Evolutionary conservation across 2,113 vertebrate species (phyloP).

Genomic region (Lethenteron camtschaticum): DNA sequence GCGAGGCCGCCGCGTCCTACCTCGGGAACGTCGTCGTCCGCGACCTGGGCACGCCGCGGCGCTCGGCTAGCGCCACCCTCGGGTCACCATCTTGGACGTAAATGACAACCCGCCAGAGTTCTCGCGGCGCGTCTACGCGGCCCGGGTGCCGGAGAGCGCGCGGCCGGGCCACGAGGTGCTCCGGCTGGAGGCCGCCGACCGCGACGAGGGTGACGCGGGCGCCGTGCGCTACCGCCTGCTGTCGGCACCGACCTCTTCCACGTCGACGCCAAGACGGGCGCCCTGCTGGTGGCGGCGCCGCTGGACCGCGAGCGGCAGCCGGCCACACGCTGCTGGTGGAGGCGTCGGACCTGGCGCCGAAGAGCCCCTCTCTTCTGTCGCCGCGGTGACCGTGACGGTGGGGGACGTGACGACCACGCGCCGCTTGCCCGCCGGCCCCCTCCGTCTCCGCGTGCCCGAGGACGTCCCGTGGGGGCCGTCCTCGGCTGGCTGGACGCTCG

Average conservation of each 20-base stretch:
- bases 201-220: constrained; percentile 62
- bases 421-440: constrained; percentile 43
- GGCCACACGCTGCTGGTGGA: constrained; percentile 67
- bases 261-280: constrained; percentile 58
- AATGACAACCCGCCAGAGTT: constrained; percentile 81
- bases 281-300: constrained; percentile 61
- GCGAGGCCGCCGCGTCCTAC: constrained; percentile 62
- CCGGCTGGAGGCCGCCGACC: constrained; percentile 80
- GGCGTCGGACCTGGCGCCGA: constrained; percentile 56
- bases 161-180: constrained; percentile 68
- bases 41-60: constrained; percentile 71
- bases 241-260: constrained; percentile 72
- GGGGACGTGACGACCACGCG: constrained; percentile 77
- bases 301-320: constrained; percentile 53
- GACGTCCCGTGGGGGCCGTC: too few species aligned
- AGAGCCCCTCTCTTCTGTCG: constrained; percentile 39
- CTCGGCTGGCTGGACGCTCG: too few species aligned
- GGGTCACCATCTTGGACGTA: constrained; percentile 57
- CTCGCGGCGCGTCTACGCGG: constrained; percentile 52
- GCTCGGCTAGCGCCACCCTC: constrained; percentile 49
- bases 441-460: too few species aligned
- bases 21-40: constrained; percentile 74
- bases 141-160: constrained; percentile 67
- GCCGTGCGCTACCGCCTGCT: constrained; percentile 68
- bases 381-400: constrained; percentile 45